A percentile compares a stretch with the other conserved stretches of the same genome.
These are phyloP conservation scores for Papilio xuthus DNA, from an alignment of 1,140 invertebrate species.

Conservation along the genomic window DNA sequence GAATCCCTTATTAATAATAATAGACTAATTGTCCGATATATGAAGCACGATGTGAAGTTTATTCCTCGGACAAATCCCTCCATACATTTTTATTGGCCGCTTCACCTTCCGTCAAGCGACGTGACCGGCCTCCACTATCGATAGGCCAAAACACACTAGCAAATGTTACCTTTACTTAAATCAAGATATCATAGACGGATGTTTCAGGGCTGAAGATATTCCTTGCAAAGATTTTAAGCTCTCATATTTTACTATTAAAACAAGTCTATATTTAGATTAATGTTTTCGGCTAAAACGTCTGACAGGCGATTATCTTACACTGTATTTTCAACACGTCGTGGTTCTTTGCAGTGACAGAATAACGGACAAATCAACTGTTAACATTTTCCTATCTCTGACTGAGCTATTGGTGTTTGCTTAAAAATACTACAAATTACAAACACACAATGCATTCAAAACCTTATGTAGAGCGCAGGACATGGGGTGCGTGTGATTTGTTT, in stretches of 20 bases:
- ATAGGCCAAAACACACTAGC: slow-evolving; percentile 40
- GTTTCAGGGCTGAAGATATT: no score
- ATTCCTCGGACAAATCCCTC: slow-evolving; percentile 71
- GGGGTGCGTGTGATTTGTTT: slow-evolving; percentile 59
- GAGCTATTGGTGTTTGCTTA: no score
- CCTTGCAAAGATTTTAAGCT: no score
- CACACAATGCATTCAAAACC: slow-evolving; percentile 34
- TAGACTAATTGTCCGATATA: slow-evolving; percentile 66
- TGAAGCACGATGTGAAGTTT: slow-evolving; percentile 58
- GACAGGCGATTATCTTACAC: no score
- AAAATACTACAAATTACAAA: background rate
- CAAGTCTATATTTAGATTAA: no score
- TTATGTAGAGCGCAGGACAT: slow-evolving; percentile 28
- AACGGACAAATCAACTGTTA: no score
- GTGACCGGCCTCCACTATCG: slow-evolving; percentile 60
- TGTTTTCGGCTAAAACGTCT: no score
- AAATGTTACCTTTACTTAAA: background rate
- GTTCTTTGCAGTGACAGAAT: no score
- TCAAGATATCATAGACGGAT: no score
- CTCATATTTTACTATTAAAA: no score
- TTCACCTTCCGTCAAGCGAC: slow-evolving; percentile 64
- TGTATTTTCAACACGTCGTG: no score
- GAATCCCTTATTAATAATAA: slow-evolving; percentile 54
- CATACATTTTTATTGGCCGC: slow-evolving; percentile 78
- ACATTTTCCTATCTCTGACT: no score